These are phyloP conservation scores for Camptogramma bilineatum DNA, from an alignment of 2,888 invertebrate species.

Conservation along the genomic window DNA sequence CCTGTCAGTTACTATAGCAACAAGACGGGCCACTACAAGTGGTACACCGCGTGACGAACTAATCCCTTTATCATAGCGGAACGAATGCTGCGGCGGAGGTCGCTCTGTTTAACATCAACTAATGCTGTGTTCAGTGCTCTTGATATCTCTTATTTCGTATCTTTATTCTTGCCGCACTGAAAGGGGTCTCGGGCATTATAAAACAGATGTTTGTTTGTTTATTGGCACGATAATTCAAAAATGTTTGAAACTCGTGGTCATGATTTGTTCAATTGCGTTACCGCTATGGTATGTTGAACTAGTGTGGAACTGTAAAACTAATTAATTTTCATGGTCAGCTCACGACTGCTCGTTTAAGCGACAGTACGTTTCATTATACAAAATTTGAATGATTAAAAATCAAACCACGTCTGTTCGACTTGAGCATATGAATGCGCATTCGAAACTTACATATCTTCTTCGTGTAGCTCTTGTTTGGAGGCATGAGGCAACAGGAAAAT, in stretches of 20 bases:
- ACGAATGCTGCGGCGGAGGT: slow-evolving; percentile 64
- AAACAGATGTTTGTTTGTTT: slow-evolving; percentile 63
- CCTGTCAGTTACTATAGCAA: slow-evolving; percentile 50
- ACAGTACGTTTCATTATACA: slow-evolving; percentile 36
- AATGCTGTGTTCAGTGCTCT: slow-evolving; percentile 53
- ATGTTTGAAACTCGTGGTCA: slow-evolving; percentile 19
- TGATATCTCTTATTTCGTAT: slow-evolving; percentile 63
- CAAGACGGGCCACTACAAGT: slow-evolving; percentile 58
- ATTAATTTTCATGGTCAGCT: slow-evolving; percentile 15
- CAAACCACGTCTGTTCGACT: slow-evolving; percentile 42
- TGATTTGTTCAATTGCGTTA: slow-evolving; percentile 36
- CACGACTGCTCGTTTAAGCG: slow-evolving; percentile 20
- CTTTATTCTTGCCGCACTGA: slow-evolving; percentile 53
- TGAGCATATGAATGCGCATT: slow-evolving; percentile 35
- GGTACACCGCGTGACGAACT: slow-evolving; percentile 61
- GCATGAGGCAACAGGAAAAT: slow-evolving; percentile 36
- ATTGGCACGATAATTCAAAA: slow-evolving; percentile 31
- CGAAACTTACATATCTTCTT: slow-evolving; percentile 37
- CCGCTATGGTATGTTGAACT: slow-evolving; percentile 11
- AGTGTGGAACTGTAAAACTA: slow-evolving; percentile 20
- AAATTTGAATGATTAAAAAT: slow-evolving; percentile 43
- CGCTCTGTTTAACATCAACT: slow-evolving; percentile 74
- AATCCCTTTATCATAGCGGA: slow-evolving; percentile 78
- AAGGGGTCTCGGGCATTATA: slow-evolving; percentile 44
- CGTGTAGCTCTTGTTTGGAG: slow-evolving; percentile 26